Conservation (phyloP, 2,888 invertebrate genomes). For the Azorinus chamasolen region DNA sequence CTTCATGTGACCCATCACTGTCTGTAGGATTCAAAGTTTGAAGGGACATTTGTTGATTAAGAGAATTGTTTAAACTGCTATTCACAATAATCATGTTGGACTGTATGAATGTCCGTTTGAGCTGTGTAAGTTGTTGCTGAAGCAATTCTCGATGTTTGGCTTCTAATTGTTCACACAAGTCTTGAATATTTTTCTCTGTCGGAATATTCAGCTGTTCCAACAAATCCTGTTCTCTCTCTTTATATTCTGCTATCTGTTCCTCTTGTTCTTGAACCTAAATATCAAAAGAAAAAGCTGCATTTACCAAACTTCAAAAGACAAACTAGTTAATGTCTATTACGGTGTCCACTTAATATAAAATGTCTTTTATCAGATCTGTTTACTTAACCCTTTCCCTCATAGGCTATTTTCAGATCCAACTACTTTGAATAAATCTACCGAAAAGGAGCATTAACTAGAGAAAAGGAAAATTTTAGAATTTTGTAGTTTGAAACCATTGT, state of each 20-base stretch:
- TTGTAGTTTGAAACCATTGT: too few species aligned
- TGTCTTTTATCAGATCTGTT: too few species aligned
- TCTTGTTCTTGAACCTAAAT: slow-evolving; percentile 67
- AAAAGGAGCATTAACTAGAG: too few species aligned
- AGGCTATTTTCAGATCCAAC: too few species aligned
- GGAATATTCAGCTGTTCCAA: slow-evolving; percentile 69
- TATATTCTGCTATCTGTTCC: slow-evolving; percentile 62
- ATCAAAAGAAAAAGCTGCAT: slow-evolving; percentile 1
- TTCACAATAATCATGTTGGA: slow-evolving; percentile 43
- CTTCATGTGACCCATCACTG: not conserved
- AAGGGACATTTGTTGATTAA: slow-evolving; percentile 29
- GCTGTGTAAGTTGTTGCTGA: slow-evolving; percentile 68
- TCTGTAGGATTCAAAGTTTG: slow-evolving; percentile 21
- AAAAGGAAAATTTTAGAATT: too few species aligned
- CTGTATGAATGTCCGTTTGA: slow-evolving; percentile 62
- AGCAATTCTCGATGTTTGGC: slow-evolving; percentile 73
- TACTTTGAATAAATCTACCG: too few species aligned
- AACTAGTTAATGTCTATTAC: too few species aligned
- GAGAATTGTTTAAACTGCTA: slow-evolving; percentile 1
- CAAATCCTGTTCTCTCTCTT: slow-evolving; percentile 72
- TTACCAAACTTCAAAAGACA: too few species aligned
- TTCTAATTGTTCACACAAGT: slow-evolving; percentile 67
- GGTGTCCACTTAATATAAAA: too few species aligned
- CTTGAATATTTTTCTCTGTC: slow-evolving; percentile 65
- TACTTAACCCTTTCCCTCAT: too few species aligned